Conservation (phyloP, 2,797 vertebrate species). For the Phaenicophaeus curvirostris region DNA sequence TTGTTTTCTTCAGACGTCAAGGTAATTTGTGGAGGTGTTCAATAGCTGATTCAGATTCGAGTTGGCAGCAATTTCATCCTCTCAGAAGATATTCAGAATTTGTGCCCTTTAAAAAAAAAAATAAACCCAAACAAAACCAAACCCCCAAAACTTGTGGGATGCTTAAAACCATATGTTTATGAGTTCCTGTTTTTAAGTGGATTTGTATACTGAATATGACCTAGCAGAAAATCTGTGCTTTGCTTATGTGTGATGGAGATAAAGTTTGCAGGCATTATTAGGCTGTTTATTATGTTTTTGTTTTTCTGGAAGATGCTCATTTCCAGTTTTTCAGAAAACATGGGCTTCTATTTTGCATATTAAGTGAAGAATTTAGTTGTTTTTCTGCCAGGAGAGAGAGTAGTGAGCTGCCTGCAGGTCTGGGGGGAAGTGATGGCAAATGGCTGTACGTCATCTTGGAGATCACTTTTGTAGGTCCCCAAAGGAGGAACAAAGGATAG, state of each 20-base stretch:
- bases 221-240: neutral
- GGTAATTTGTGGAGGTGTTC: conserved; percentile 29
- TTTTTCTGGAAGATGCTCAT: neutral
- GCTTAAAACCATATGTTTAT: neutral
- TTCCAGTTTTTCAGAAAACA: neutral
- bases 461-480: neutral
- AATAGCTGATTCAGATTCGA: conserved; percentile 16
- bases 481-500: neutral
- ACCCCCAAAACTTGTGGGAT: neutral
- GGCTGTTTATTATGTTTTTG: neutral
- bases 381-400: neutral
- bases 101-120: neutral
- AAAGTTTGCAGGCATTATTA: neutral
- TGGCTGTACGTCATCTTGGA: neutral
- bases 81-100: neutral
- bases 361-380: neutral
- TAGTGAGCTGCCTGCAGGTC: neutral
- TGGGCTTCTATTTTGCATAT: neutral
- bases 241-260: neutral
- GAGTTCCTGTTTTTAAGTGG: neutral
- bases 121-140: neutral
- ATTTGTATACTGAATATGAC: neutral
- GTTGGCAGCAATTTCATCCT: conserved; percentile 14
- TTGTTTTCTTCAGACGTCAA: neutral
- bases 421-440: neutral